Base-by-base conservation (phyloP, 2,797 vertebrate genomes). In the Clarias platycephalus region DNA sequence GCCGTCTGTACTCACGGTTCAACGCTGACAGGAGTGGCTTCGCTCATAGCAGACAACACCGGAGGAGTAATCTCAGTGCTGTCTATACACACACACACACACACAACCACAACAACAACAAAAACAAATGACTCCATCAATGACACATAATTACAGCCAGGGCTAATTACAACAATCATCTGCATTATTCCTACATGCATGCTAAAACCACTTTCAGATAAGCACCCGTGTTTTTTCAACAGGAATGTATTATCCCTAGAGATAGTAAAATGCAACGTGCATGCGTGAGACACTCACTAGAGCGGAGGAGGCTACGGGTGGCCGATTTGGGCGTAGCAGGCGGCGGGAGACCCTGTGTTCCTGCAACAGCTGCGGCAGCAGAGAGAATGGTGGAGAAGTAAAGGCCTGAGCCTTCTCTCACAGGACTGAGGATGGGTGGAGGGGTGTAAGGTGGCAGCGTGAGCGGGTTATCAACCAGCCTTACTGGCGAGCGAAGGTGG, bases 361-460 rank as follows among this genome's bases (percentile, higher is more conserved):
- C 93, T 5, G 95, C 92, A 7, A 94, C 92, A 13, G 95, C 95
- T n/a, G 96, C 93, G 79, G 95, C 95, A 13, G 95, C 93, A 2
- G 97, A 98, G 68, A 99, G 95, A 91, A 99, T 97, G 57, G 98
- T 97, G 62, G 98, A 97, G 93, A 99, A 99, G 91, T 99, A 99
- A 3, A 99, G 97, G 64, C 98, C 98, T 0, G 98, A 98, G 85
- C 98, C 98, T 90, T 98, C 97, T 6, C 98, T 96, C 60, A 99
- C 97, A 0, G 98, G 98, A 93, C 98, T 99, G 87, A 99, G 97
- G 93, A 99, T 99, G 0, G 98, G 98, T 0, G 98, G 98, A 0
- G 98, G 98, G 0, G 98, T 99, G 92, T 99, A 99, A 31, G 98
- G 98, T 8, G 98, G 98, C 85, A 98, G 94, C 87, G 95, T 94